Base-by-base conservation (phyloP, 2,113 vertebrate genomes). In the Hypomesus transpacificus region DNA sequence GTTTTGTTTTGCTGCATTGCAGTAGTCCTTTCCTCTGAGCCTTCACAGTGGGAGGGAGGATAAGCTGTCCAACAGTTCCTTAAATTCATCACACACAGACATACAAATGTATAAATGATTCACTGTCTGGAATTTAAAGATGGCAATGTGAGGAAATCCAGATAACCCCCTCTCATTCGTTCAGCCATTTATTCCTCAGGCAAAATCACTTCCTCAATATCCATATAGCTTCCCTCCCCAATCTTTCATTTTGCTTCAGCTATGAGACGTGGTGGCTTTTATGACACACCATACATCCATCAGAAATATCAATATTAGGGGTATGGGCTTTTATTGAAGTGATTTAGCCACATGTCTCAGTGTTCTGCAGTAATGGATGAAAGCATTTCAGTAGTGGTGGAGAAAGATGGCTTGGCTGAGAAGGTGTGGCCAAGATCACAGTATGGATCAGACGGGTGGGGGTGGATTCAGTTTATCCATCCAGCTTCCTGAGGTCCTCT, bases 1-100 rank as follows among this genome's bases (percentile, higher is more conserved):
- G 39, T 86, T 89, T 90, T 89, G 87, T 80, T 91, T 88, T 92
- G 86, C 89, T 92, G 92, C 92, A 93, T 86, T 93, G 92, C 92
- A 92, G 92, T 83, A 86, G 76, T 73, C 28, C 59, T 81, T 87
- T 72, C 75, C 80, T 86, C 69, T 4, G 65, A 79, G 75, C 59
- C 70, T 28, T 69, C 64, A 77, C 68, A 70, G 75, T 76, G 46
- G 70, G 67, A 75, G 84, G 71, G 72, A 81, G 77, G 51, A 28
- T 31, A 62, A 14, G 17, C 34, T 21, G 5, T 65, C 31, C 31
- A 14, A 18, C 20, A 18, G 39, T 68, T 61, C 28, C 66, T 80
- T 64, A 18, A 66, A 14, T 31, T 65, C 21, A 66, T 53, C n/a
- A n/a, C 16, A 56, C 54, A 20, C 54, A 56, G 16, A 18, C 54